Conservation (phyloP, 2,888 invertebrate species). For the Ectobius pallidus region DNA sequence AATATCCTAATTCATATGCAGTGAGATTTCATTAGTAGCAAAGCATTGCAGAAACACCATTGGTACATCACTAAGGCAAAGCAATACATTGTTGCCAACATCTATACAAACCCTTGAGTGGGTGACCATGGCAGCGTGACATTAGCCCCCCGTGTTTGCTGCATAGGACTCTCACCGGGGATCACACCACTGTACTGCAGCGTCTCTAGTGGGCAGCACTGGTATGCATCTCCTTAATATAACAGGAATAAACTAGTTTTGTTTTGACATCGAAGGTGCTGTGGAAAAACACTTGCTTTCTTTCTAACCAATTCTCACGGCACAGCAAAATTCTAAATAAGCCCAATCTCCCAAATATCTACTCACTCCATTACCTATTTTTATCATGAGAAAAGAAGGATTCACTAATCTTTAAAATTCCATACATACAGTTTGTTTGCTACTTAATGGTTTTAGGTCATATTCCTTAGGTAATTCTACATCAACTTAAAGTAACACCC, state of each 20-base stretch:
- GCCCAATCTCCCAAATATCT: too few relatives aligned
- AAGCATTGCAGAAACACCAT: too few relatives aligned
- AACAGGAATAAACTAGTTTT: conserved; percentile 41
- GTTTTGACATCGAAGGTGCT: conserved; percentile 33
- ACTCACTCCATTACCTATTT: too few relatives aligned
- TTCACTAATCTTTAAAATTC: too few relatives aligned
- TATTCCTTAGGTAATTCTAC: too few relatives aligned
- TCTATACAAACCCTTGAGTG: conserved; percentile 42
- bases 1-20: too few relatives aligned
- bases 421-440: too few relatives aligned
- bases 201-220: conserved; percentile 29
- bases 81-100: conserved; percentile 34
- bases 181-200: conserved; percentile 28
- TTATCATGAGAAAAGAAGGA: too few relatives aligned
- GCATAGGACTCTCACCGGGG: conserved; percentile 25
- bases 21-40: too few relatives aligned
- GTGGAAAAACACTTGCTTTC: conserved; percentile 27
- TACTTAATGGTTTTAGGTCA: too few relatives aligned
- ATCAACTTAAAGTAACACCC: too few relatives aligned
- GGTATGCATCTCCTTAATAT: conserved; percentile 37
- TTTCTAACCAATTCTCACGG: conserved; percentile 13
- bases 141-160: conserved; percentile 25
- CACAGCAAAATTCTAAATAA: neutral
- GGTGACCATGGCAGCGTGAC: conserved; percentile 31
- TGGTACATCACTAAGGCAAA: conserved; percentile 36